Base-by-base conservation (phyloP, 2,113 vertebrate species). In the Elgaria multicarinata region DNA sequence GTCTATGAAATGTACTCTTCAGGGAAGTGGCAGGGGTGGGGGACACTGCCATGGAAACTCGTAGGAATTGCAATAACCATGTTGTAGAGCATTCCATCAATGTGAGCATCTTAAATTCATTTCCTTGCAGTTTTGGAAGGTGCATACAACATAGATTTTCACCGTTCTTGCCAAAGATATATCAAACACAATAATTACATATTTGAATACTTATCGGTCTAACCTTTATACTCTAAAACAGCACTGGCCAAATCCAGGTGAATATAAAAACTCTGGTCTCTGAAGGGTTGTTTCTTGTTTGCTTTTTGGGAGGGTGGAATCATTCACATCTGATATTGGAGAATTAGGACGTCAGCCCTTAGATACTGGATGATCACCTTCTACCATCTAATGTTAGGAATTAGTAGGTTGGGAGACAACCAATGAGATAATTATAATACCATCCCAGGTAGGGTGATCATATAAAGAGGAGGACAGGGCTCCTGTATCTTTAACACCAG, bases 181-280 rank as follows among this genome's bases (percentile, higher is more conserved):
- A 94, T 93, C 93, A 95, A 95, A 94, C 86, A 94, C 86, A 94
- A 95, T 94, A 94, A 95, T 94, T 93, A 86, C 84, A 84, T 92
- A 89, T 94, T 91, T 95, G 94, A 94, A 95, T 96, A 95, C 95
- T 96, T 95, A 50, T 77, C 31, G 28, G 26, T 31, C 75, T 50
- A 46, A 77, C 28, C 31, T 44, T 28, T 77, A 46, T 77, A 77
- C 39, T 44, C 26, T 87, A 89, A 0, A 0, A 71, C 87, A 93
- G 94, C 91, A 93, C 94, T 88, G 92, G 88, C 92, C 87, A 90
- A 87, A 91, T 87, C 92, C 90, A 92, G 91, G 82, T 83, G 76
- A 93, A 93, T 91, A 93, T 91, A 62, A 58, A 39, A 81, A 71
- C 55, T 20, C 16, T 28, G 42, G 20, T 75, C 72, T 24, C 16